Conservation (phyloP, 1,140 invertebrate genomes). For the Cepaea nemoralis region DNA sequence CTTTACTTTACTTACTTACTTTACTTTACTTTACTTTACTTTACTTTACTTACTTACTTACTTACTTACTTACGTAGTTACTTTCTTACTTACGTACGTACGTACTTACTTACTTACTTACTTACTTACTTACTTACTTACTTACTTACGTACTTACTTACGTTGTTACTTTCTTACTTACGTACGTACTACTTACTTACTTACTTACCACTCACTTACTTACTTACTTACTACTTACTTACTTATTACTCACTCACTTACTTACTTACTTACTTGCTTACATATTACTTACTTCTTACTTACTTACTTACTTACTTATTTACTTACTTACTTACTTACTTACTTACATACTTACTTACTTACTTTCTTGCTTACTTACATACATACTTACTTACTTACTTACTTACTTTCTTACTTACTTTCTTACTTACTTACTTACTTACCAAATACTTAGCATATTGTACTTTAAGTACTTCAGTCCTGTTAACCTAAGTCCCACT, state of each 20-base stretch:
- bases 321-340: not conserved
- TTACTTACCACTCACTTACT: not conserved
- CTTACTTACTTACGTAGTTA: no score
- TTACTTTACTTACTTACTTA: no score
- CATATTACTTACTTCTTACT: no score
- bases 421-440: no score
- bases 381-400: slow-evolving; percentile 9
- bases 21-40: no score
- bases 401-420: no score
- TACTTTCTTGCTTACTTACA: slow-evolving; percentile 1
- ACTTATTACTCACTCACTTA: not conserved
- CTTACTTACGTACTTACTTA: slow-evolving; percentile 12
- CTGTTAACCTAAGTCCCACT: no score
- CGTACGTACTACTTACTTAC: not conserved
- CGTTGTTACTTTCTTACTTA: not conserved
- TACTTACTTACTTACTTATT: not conserved
- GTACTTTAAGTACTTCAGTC: no score
- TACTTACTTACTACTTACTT: slow-evolving; percentile 1
- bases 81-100: no score
- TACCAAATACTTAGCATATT: no score
- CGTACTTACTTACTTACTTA: no score
- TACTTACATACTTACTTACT: slow-evolving; percentile 18
- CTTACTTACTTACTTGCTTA: not conserved
- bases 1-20: no score
- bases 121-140: slow-evolving; percentile 1